A percentile compares a stretch with the other conserved stretches of the same genome.
Evolutionary conservation across 2,888 invertebrate species (phyloP).

Genomic region (Dyspetes luteomarginatus): DNA sequence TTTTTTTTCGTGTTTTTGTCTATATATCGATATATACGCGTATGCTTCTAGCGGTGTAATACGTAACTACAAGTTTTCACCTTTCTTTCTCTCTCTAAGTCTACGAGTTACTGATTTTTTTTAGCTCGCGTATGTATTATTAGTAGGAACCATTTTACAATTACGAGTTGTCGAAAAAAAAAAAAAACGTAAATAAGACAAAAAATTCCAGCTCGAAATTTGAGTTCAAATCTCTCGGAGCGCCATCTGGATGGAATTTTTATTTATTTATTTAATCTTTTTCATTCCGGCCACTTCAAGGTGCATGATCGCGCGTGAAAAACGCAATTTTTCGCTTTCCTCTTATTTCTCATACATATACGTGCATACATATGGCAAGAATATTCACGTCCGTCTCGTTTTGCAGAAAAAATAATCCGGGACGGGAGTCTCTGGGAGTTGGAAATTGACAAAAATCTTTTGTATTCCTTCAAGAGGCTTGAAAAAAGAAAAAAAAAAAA

Average conservation of each 20-base stretch:
- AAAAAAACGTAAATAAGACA: not conserved
- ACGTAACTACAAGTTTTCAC: slow-evolving; percentile 12
- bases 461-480: not conserved
- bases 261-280: not conserved
- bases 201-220: slow-evolving; percentile 17
- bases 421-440: slow-evolving; percentile 19
- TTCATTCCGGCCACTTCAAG: not conserved
- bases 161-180: slow-evolving; percentile 67
- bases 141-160: slow-evolving; percentile 81
- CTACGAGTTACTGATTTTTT: slow-evolving; percentile 71
- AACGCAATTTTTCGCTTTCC: not conserved
- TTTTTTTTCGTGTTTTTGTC: slow-evolving; percentile 46
- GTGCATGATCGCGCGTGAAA: slow-evolving; percentile 19
- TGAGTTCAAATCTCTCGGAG: slow-evolving; percentile 2
- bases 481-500: slow-evolving; percentile 16
- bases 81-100: slow-evolving; percentile 34
- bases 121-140: slow-evolving; percentile 75
- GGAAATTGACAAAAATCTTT: not conserved
- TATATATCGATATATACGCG: slow-evolving; percentile 27
- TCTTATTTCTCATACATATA: slow-evolving; percentile 3
- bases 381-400: slow-evolving; percentile 64
- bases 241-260: not conserved
- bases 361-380: slow-evolving; percentile 67
- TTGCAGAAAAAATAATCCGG: slow-evolving; percentile 44
- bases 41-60: slow-evolving; percentile 30